Base-by-base conservation (phyloP, 2,888 invertebrate genomes). In the Amphiduros pacificus region DNA sequence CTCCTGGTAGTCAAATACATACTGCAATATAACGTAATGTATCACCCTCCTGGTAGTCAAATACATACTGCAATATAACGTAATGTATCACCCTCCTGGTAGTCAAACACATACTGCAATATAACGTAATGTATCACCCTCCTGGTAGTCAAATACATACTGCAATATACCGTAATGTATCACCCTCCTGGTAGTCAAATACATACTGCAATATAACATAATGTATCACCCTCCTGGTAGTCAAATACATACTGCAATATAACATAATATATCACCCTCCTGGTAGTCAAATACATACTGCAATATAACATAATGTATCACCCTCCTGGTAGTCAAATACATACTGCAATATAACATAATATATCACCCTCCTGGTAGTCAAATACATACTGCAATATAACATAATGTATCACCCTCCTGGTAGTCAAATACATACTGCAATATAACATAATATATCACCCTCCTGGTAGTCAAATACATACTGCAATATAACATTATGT, bases 41-140 rank as follows among this genome's bases (percentile, higher is more conserved):
- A 9, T 5, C 6, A n/a, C 5, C n/a, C n/a, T n/a, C n/a, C n/a
- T n/a, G n/a, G n/a, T n/a, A n/a, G n/a, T n/a, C n/a, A n/a, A n/a
- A n/a, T n/a, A n/a, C n/a, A n/a, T n/a, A n/a, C 86, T 11, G 85
- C 86, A 51, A 85, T 80, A 77, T 85, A 86, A 2, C 83, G 84
- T 73, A 83, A 86, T 32, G 78, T 74, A 66, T 85, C 85, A 0
- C 77, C 80, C 4, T 65, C 69, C 2, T 75, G 67, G 72, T 78
- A 84, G 73, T 85, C 82, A 73, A 85, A 86, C 17, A 80, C 83
- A 67, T 80, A 74, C 84, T 85, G 72, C 27, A 68, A 66, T 22
- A 28, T 57, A 52, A 22, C 5, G 5, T 11, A 6, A 44, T 44
- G 5, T n/a, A 9, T 5, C 6, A n/a, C 5, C n/a, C n/a, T n/a